A percentile compares a stretch with the other conserved stretches of the same genome.
These are phyloP conservation scores for Apogon talboti DNA, from an alignment of 2,797 vertebrate species.

Conservation along the genomic window DNA sequence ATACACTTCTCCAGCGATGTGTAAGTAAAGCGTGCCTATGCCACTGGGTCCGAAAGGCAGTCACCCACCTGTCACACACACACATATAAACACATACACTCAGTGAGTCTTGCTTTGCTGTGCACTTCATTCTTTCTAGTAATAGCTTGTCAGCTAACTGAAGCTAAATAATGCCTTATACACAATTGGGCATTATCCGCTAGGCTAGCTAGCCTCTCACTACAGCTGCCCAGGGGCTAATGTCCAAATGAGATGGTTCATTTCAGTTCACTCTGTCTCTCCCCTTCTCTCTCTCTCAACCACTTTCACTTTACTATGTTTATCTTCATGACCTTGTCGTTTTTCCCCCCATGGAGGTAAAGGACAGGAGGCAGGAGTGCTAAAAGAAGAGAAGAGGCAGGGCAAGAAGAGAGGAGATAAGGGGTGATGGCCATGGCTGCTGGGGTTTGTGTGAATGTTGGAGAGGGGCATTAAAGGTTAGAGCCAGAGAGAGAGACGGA, in stretches of 20 bases:
- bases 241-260: slow-evolving; percentile 92
- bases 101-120: slow-evolving; percentile 32
- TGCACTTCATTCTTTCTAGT: slow-evolving; percentile 84
- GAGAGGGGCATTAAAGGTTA: slow-evolving; percentile 63
- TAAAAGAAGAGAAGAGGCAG: slow-evolving; percentile 54
- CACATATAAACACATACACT: slow-evolving; percentile 17
- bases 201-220: slow-evolving; percentile 85
- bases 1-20: slow-evolving; percentile 32
- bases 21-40: slow-evolving; percentile 50
- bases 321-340: slow-evolving; percentile 83
- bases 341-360: slow-evolving; percentile 74
- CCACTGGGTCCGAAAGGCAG: slow-evolving; percentile 39
- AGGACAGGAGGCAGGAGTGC: slow-evolving; percentile 69
- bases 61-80: slow-evolving; percentile 51
- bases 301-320: slow-evolving; percentile 79
- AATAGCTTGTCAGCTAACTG: slow-evolving; percentile 89
- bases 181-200: slow-evolving; percentile 89
- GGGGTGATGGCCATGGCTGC: slow-evolving; percentile 70
- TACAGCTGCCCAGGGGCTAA: slow-evolving; percentile 86
- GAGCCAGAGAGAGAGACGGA: slow-evolving; percentile 47
- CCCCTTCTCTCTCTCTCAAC: slow-evolving; percentile 57
- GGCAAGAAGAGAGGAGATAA: slow-evolving; percentile 71
- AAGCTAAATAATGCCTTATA: slow-evolving; percentile 87
- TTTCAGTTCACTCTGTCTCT: slow-evolving; percentile 85
- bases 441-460: slow-evolving; percentile 64